Base-by-base conservation (phyloP, 2,797 vertebrate genomes). In the Tokudaia tokunoshimensis region DNA sequence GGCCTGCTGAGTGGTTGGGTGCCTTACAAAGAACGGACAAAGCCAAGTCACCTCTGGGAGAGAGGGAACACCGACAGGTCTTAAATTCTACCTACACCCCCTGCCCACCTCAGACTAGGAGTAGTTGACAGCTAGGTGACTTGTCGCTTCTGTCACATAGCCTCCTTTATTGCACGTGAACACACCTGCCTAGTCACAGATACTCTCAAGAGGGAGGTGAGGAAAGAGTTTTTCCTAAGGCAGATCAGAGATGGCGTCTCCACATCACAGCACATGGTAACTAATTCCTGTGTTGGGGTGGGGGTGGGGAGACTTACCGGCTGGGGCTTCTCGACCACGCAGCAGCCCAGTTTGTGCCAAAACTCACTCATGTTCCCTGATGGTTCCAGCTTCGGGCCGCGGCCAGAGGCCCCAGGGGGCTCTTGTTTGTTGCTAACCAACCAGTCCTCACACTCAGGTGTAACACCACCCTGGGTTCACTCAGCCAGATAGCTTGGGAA, bases 291-390 rank as follows among this genome's bases (percentile, higher is more conserved):
- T 22, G 52, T 17, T 4, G 1, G 88, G 83, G 90, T 37, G n/a
- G 17, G 61, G 72, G 50, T 20, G 4, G 61, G 86, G 52, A 76
- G 19, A 98, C 99, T 99, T 96, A 99, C 99, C 65, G 99, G 99
- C 13, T 99, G 99, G 0, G 99, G 99, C 92, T 99, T 99, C 93
- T 99, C 99, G 19, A 99, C 99, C 9, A 99, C 99, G 0, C 99
- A 99, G 98, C 99, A 99, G 96, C 99, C 99, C 98, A 99, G 98
- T 98, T 99, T 99, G 99, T 99, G 99, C 99, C 99, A 99, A 98
- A 99, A 99, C 94, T 99, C 99, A 15, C 99, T 99, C 99, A 99
- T 99, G 91, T 96, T 98, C 0, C 95, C 93, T 6, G 98, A 61
- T 61, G 97, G 88, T 94, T 98, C 98, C 98, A 98, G 98, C 94